Evolutionary conservation across 2,113 vertebrate genomes (phyloP), one percentile per base, ranked within the genome.

Genomic region (Corythaixoides concolor): DNA sequence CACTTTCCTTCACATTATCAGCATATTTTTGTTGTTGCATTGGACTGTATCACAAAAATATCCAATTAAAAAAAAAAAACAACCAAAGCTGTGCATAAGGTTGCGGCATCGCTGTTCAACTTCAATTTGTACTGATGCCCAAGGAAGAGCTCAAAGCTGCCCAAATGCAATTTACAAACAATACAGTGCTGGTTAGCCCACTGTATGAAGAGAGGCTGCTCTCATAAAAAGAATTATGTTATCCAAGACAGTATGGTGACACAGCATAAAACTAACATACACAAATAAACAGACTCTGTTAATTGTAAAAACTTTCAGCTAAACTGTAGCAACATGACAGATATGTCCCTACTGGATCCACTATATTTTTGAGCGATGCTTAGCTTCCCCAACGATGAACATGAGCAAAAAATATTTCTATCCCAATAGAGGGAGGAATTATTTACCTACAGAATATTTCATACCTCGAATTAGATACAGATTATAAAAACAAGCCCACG

Each of bases 181-280:
- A 35, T 15, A 59, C 0, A 0, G 28, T 50, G 24, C 43, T 59
- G 22, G 41, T 78, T 89, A 73, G 39, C 49, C 33, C 6, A 2
- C 1, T 76, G 53, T 5, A 18, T 56, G 49, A 85, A 70, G 11
- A 82, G 43, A 75, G 9, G 58, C 33, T 67, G 11, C 0, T 1
- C n/a, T 89, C 22, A 60, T 32, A 53, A 52, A 56, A 41, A 78
- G 20, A 79, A 32, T 45, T 50, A 50, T 6, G 26, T 70, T 81
- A 63, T 47, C 68, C 15, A 22, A 87, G 28, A 60, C 30, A 68
- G 12, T 33, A 22, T 8, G 14, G 52, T 78, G 37, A 72, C 66
- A 58, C 10, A 75, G 58, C 68, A 85, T 43, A 85, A 85, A 92
- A 70, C 59, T 43, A 66, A 68, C 27, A 35, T 18, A 19, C 22